phyloP scores from a whole-genome alignment of 1,140 invertebrate genomes.

The Brachionus sp. region DNA sequence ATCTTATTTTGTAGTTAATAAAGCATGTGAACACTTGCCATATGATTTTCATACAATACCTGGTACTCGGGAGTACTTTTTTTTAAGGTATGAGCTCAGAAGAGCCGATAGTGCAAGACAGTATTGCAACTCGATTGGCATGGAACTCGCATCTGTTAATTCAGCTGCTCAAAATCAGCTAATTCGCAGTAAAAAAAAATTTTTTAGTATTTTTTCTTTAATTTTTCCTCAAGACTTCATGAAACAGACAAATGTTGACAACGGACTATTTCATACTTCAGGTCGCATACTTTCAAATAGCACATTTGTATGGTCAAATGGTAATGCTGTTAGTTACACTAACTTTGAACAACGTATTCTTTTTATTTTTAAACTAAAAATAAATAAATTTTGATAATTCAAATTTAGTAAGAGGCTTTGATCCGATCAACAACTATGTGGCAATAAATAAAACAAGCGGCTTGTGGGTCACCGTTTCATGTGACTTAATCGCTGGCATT shows the following conservation, averaged over 20 bases:
- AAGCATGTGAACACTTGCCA: neutral
- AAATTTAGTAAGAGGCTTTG: neutral
- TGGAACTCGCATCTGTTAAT: neutral
- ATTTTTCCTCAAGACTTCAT: neutral
- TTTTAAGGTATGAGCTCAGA: neutral
- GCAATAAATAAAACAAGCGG: slow-evolving; percentile 20
- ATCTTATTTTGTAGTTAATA: neutral
- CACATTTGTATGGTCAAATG: neutral
- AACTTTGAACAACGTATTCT: neutral
- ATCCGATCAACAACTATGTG: neutral
- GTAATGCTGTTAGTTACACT: neutral
- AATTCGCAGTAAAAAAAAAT: neutral
- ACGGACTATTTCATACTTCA: neutral
- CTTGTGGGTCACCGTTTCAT: neutral
- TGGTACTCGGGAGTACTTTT: neutral
- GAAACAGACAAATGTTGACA: neutral
- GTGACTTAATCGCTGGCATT: neutral
- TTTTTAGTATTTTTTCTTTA: neutral
- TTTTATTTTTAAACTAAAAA: neutral
- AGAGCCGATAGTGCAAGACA: neutral
- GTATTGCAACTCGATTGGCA: neutral
- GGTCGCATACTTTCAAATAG: neutral
- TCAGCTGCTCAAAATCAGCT: neutral
- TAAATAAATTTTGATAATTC: neutral
- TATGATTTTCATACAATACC: slow-evolving; percentile 26